These are phyloP conservation scores for Polypterus bichir DNA, from an alignment of 2,113 vertebrate species.

Conservation along the genomic window DNA sequence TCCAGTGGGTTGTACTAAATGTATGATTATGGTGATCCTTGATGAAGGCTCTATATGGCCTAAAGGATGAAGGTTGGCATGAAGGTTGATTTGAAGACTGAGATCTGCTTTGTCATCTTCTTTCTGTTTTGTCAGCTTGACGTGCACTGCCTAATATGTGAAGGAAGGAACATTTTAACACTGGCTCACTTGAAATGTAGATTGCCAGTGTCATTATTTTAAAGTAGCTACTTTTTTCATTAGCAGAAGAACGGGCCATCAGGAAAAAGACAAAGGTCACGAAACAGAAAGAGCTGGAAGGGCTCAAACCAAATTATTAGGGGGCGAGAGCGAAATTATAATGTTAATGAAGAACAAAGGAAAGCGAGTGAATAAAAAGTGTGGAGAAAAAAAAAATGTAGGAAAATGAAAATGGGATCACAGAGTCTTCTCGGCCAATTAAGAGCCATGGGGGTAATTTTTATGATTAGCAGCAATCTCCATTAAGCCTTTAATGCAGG, in stretches of 20 bases:
- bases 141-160: background rate
- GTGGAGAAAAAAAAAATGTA: background rate
- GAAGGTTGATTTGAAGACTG: too few species aligned
- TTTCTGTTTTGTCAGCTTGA: too few species aligned
- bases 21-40: too few species aligned
- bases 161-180: slow-evolving; percentile 21
- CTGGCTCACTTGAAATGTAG: slow-evolving; percentile 17
- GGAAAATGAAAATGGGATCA: background rate
- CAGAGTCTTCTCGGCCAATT: slow-evolving; percentile 12
- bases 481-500: too few species aligned
- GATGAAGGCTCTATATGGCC: too few species aligned
- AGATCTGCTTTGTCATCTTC: too few species aligned
- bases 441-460: slow-evolving; percentile 12
- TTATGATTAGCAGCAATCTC: background rate
- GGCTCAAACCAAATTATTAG: slow-evolving; percentile 3
- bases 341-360: slow-evolving; percentile 4
- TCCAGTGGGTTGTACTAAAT: too few species aligned
- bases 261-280: slow-evolving; percentile 8
- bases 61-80: too few species aligned
- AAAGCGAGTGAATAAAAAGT: background rate
- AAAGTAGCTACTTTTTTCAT: slow-evolving; percentile 27
- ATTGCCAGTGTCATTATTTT: slow-evolving; percentile 29
- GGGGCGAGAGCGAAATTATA: background rate
- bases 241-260: slow-evolving; percentile 22
- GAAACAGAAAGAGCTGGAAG: slow-evolving; percentile 5